Conservation (phyloP, 2,797 vertebrate species). For the Halcyon chelicuti region DNA sequence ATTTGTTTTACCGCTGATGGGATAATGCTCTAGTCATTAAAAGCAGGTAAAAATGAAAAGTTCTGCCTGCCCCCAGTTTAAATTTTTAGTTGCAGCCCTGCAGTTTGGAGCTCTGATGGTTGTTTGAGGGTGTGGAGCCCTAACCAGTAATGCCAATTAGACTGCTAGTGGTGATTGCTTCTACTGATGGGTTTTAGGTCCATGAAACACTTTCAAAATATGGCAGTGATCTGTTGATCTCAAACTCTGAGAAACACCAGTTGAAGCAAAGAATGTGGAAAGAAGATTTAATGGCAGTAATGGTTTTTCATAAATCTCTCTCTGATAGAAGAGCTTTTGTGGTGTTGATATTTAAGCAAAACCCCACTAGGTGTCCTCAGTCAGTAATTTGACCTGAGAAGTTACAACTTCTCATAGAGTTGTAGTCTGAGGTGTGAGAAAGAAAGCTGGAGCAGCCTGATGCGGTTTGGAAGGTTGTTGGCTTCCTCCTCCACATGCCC, state of each 20-base stretch:
- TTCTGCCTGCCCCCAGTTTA: background rate
- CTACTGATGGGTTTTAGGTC: background rate
- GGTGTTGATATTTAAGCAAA: background rate
- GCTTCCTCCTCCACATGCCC: background rate
- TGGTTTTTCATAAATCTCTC: accelerated
- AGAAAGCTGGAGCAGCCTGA: background rate
- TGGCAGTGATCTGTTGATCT: background rate
- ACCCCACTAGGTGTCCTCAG: constrained; percentile 54
- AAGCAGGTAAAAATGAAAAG: background rate
- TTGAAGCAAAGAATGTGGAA: background rate
- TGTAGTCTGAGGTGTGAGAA: background rate
- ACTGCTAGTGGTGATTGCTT: background rate
- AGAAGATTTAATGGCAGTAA: background rate
- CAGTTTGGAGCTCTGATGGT: background rate
- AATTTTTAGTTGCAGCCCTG: background rate
- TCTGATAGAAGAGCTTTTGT: background rate
- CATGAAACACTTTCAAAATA: background rate
- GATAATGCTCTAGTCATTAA: background rate
- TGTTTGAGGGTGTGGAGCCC: background rate
- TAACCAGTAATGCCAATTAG: background rate
- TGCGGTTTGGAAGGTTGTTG: background rate
- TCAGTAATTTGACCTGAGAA: background rate
- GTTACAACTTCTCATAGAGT: background rate
- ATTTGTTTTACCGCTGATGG: background rate
- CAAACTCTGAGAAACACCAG: background rate